Percentiles rank a stretch among this genome's conserved stretches.
Evolutionary conservation across 2,797 vertebrate genomes (phyloP).

Genomic region (Microchirus variegatus): DNA sequence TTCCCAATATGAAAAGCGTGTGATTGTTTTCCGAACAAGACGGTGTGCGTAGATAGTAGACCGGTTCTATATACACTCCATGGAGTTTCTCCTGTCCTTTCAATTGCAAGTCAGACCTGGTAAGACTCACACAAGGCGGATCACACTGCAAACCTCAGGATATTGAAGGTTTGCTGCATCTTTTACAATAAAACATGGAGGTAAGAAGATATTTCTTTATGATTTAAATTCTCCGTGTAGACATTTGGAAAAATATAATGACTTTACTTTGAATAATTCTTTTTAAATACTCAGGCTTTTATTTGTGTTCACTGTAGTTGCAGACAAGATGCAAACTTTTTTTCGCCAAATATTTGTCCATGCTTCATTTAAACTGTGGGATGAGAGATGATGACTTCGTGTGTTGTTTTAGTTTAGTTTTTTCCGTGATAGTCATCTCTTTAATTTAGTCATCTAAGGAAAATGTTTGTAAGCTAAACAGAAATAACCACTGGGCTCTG

Average conservation of each 20-base stretch:
- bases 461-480: neutral
- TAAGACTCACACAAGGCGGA: neutral
- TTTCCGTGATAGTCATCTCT: neutral
- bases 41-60: constrained; percentile 47
- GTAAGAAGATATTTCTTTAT: constrained; percentile 50
- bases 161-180: constrained; percentile 4
- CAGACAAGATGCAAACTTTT: too few relatives aligned
- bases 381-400: neutral
- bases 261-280: neutral
- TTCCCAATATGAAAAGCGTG: constrained; percentile 68
- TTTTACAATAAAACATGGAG: constrained; percentile 54
- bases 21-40: constrained; percentile 74
- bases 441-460: neutral
- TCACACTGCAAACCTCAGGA: neutral
- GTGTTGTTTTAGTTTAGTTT: neutral
- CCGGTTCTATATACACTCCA: constrained; percentile 48
- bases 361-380: too few relatives aligned
- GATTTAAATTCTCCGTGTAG: constrained; percentile 1
- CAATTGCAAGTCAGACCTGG: constrained; percentile 6
- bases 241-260: neutral
- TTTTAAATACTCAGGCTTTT: neutral
- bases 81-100: constrained; percentile 24
- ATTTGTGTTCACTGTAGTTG: neutral
- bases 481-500: constrained; percentile 4
- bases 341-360: too few relatives aligned